phyloP scores from a whole-genome alignment of 2,888 invertebrate genomes.

The Macaria notata region DNA sequence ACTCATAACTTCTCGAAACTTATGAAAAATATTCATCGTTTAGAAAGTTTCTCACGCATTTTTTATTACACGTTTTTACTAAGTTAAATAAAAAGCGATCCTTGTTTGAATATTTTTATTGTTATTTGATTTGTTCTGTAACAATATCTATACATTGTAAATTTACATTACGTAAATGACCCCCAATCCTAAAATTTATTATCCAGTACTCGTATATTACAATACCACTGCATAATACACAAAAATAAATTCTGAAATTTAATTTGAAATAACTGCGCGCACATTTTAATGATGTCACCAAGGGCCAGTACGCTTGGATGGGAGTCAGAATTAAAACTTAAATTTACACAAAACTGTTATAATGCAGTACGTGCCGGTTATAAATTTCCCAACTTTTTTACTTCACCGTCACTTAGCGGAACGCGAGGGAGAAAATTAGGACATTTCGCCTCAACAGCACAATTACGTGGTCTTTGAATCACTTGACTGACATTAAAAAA shows the following conservation, averaged over 20 bases:
- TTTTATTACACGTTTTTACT: too few species aligned
- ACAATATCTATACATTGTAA: too few species aligned
- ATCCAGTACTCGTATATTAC: too few species aligned
- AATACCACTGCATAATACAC: too few species aligned
- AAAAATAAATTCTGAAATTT: too few species aligned
- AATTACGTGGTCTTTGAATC: conserved; percentile 56
- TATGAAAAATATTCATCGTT: conserved; percentile 1
- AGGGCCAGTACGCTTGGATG: conserved; percentile 25
- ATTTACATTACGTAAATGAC: too few species aligned
- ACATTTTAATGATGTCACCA: conserved; percentile 23
- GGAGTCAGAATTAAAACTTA: conserved; percentile 44
- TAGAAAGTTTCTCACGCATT: conserved; percentile 12
- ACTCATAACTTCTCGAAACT: conserved; percentile 1
- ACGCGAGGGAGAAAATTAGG: conserved; percentile 56
- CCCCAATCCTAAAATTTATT: too few species aligned
- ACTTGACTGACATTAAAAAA: conserved; percentile 48
- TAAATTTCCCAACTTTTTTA: conserved; percentile 58
- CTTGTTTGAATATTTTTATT: too few species aligned
- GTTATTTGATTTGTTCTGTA: too few species aligned
- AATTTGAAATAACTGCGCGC: too few species aligned
- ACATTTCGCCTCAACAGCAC: conserved; percentile 55
- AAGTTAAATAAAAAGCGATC: too few species aligned
- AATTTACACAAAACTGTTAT: conserved; percentile 60
- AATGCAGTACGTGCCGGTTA: conserved; percentile 61
- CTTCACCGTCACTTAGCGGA: conserved; percentile 60